Conservation (phyloP, 2,888 invertebrate genomes). For the Poecilus cupreus region DNA sequence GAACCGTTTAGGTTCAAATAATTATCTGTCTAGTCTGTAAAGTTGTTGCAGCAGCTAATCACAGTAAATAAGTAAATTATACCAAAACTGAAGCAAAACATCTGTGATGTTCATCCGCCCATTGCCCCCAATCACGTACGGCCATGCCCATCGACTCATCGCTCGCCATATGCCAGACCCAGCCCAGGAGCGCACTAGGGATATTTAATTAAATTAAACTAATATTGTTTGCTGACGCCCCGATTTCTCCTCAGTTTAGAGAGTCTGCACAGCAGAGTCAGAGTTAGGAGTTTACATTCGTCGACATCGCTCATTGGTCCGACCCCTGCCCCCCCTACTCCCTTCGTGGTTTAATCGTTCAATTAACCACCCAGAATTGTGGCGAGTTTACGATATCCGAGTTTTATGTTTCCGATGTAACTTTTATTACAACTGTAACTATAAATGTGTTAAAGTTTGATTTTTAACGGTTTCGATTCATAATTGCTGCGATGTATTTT, state of each 20-base stretch:
- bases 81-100: no score
- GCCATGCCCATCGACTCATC: not conserved
- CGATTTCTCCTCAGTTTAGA: not conserved
- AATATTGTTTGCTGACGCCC: constrained; percentile 43
- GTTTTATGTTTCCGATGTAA: not conserved
- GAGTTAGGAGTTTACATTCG: not conserved
- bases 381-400: not conserved
- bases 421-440: not conserved
- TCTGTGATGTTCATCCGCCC: no score
- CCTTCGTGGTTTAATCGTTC: not conserved
- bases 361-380: not conserved
- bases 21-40: no score
- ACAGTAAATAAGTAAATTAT: no score
- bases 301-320: not conserved
- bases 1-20: no score
- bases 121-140: not conserved
- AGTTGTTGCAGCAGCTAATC: no score
- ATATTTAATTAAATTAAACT: constrained; percentile 55
- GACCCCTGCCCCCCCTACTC: not conserved
- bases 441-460: not conserved
- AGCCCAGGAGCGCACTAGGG: constrained; percentile 8
- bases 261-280: not conserved
- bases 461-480: not conserved
- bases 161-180: constrained; percentile 33
- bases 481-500: not conserved